Evolutionary conservation across 2,888 invertebrate species (phyloP).

Genomic region (Leptopilina myrica): DNA sequence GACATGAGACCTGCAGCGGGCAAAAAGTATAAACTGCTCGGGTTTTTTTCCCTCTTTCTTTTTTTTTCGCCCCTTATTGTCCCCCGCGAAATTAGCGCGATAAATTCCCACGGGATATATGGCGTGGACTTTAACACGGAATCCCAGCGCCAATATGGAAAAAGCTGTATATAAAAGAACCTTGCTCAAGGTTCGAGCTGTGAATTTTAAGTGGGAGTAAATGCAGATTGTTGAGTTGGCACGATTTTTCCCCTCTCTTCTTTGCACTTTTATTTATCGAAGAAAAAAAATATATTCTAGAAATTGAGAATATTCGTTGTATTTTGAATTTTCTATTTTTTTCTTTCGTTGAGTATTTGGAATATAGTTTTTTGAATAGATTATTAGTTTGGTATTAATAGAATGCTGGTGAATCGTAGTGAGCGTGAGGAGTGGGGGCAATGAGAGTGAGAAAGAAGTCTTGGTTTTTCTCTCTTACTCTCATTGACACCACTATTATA

Average conservation of each 20-base stretch:
- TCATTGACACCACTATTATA: too few species aligned
- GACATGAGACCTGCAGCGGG: constrained; percentile 18
- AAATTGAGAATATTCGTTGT: too few species aligned
- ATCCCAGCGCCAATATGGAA: constrained; percentile 44
- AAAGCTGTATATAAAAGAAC: constrained; percentile 46
- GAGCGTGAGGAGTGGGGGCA: too few species aligned
- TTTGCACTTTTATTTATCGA: neutral
- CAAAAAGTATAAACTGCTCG: constrained; percentile 22
- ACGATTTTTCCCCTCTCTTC: neutral
- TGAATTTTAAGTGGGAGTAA: constrained; percentile 54
- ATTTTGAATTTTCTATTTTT: too few species aligned
- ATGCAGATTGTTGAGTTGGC: constrained; percentile 18
- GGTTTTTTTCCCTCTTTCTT: neutral
- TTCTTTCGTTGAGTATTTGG: too few species aligned
- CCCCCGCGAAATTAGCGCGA: constrained; percentile 68
- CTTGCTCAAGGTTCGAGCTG: constrained; percentile 39
- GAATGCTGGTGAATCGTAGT: too few species aligned
- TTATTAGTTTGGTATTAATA: too few species aligned
- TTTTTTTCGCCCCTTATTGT: constrained; percentile 58
- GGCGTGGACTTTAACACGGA: constrained; percentile 38
- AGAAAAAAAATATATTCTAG: too few species aligned
- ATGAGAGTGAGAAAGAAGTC: too few species aligned
- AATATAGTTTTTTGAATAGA: too few species aligned
- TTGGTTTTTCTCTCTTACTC: too few species aligned
- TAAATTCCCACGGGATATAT: constrained; percentile 59